Conservation (phyloP, 2,113 vertebrate species). For the Bubalus kerabau region DNA sequence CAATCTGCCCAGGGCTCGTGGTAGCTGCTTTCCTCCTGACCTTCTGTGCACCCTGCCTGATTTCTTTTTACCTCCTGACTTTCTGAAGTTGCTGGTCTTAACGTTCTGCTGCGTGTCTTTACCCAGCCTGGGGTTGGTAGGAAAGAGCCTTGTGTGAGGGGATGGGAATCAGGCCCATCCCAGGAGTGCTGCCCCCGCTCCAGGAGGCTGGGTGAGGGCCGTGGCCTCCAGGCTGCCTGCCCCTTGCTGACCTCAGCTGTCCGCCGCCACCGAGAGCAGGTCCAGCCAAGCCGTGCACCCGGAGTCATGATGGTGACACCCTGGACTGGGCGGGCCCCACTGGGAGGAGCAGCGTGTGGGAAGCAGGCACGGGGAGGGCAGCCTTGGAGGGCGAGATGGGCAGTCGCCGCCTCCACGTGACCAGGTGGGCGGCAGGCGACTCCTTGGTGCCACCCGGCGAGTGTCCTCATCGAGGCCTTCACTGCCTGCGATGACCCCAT, state of each 20-base stretch:
- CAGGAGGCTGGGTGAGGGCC: neutral
- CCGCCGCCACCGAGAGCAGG: neutral
- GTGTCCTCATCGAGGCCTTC: neutral
- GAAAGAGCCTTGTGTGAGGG: neutral
- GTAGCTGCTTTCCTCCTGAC: neutral
- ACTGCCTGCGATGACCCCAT: neutral
- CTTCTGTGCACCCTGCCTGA: neutral
- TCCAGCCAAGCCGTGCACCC: neutral
- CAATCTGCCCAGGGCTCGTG: fast-evolving
- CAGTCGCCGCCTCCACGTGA: fast-evolving
- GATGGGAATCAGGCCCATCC: neutral
- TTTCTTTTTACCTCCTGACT: neutral
- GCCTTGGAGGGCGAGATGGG: neutral
- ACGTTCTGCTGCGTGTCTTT: fast-evolving
- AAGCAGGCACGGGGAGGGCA: fast-evolving
- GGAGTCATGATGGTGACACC: neutral
- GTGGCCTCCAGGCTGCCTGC: neutral
- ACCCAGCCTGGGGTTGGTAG: neutral
- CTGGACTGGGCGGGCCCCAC: neutral
- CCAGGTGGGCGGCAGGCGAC: neutral
- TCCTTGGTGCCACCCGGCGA: neutral
- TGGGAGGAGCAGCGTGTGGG: neutral
- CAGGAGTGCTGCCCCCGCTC: fast-evolving
- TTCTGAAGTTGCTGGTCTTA: neutral
- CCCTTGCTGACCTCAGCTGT: neutral